Evolutionary conservation across 2,113 vertebrate species (phyloP), one percentile per base, ranked within the genome.

Genomic region (Sardina pilchardus): DNA sequence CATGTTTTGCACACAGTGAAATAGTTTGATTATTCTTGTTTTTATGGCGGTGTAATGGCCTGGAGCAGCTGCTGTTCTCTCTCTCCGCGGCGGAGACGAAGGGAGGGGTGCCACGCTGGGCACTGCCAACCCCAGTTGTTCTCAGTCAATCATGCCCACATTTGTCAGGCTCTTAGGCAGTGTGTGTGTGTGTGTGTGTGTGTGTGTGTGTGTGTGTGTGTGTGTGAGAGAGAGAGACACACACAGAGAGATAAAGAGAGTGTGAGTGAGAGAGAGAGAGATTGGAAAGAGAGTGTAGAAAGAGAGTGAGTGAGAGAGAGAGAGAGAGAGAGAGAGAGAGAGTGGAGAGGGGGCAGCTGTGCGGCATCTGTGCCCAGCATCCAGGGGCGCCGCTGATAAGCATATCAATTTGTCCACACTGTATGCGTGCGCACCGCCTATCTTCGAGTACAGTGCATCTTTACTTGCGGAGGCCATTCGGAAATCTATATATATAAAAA

Each of bases 11-110:
- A 86, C 89, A 56, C 43, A 86, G 50, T 50, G 71, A 81, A 78
- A 88, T 82, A 63, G 82, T 86, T 88, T 90, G 45, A 90, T 89
- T 85, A 45, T 8, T 83, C 42, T 87, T 85, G 48, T 50, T 81
- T 92, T 89, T 78, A 88, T 86, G 85, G 71, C 75, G 6, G 36
- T 81, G 50, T 84, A 83, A 86, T 53, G 45, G 80, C 85, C 81
- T 82, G 85, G 81, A 84, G 56, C 91, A 93, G 89, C 90, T 93
- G 89, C 82, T 81, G 82, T 47, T 67, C 83, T 82, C 86, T 89
- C 43, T 63, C 26, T n/a, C n/a, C n/a, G n/a, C 83, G 39, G 2
- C 42, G 19, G 24, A 12, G 30, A 42, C 7, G 10, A n/a, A 56
- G 82, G 9, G 48, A 21, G 26, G 16, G n/a, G 44, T 17, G 84